Evolutionary conservation across 2,888 invertebrate species (phyloP).

Genomic region (Drosophila flavopinicola): DNA sequence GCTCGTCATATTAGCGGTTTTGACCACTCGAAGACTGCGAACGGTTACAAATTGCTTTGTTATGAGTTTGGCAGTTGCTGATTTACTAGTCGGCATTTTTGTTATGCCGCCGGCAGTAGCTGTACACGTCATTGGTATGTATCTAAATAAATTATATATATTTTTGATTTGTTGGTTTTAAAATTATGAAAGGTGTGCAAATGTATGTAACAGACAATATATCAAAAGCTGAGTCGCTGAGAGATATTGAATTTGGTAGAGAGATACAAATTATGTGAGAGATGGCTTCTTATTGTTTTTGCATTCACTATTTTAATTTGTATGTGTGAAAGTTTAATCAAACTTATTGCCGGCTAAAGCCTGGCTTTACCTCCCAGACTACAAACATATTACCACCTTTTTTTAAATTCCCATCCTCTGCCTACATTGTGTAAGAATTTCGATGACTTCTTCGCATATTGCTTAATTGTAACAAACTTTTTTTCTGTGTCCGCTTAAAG

Average conservation of each 20-base stretch:
- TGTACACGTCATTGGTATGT: conserved; percentile 86
- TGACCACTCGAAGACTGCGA: conserved; percentile 93
- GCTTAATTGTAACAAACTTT: too few species aligned
- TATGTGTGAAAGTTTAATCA: too few species aligned
- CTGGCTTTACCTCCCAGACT: too few species aligned
- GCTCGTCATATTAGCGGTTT: conserved; percentile 94
- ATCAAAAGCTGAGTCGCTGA: neutral
- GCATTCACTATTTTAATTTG: too few species aligned
- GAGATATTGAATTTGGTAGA: neutral
- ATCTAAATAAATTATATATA: neutral
- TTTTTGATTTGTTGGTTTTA: conserved; percentile 2
- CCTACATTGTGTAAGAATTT: neutral
- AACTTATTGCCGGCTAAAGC: too few species aligned
- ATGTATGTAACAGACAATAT: neutral
- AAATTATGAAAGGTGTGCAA: neutral
- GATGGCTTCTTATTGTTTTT: too few species aligned
- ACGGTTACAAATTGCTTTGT: conserved; percentile 98
- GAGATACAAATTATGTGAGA: too few species aligned
- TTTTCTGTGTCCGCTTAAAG: conserved; percentile 3
- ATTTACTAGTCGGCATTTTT: conserved; percentile 95
- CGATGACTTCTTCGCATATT: too few species aligned
- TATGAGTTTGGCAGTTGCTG: conserved; percentile 96
- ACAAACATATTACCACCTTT: neutral
- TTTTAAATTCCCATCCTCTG: neutral
- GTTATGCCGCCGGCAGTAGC: conserved; percentile 96